Conservation (phyloP, 2,888 invertebrate genomes). For the Microctonus hyperodae region DNA sequence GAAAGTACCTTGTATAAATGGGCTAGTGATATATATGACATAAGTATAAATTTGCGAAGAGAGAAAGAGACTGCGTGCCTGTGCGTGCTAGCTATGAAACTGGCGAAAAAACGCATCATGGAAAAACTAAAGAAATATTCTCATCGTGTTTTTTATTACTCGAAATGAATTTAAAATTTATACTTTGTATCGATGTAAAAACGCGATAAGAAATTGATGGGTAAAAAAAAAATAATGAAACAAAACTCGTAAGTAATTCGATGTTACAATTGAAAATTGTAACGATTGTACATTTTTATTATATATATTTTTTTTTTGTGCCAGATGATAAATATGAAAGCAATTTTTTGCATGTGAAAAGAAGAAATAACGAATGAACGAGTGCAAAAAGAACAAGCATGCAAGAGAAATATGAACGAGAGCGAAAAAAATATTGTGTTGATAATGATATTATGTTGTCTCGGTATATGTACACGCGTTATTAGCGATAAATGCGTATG, state of each 20-base stretch:
- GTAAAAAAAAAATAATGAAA: conserved; percentile 22
- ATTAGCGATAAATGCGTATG: conserved; percentile 35
- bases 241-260: conserved; percentile 16
- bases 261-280: conserved; percentile 31
- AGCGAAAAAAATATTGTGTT: neutral
- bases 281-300: conserved; percentile 35
- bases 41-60: conserved; percentile 34
- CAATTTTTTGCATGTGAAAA: conserved; percentile 16
- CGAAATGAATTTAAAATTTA: conserved; percentile 32
- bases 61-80: conserved; percentile 35
- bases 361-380: conserved; percentile 7
- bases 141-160: conserved; percentile 21
- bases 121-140: conserved; percentile 26
- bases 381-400: conserved; percentile 11
- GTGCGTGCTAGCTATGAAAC: conserved; percentile 30
- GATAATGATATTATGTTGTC: conserved; percentile 11
- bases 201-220: conserved; percentile 25
- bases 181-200: conserved; percentile 31
- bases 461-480: conserved; percentile 20
- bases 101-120: conserved; percentile 28
- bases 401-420: conserved; percentile 6
- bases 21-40: conserved; percentile 41
- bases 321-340: conserved; percentile 32
- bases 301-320: conserved; percentile 37
- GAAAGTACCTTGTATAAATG: conserved; percentile 45